Percentiles rank a stretch among this genome's conserved stretches.
phyloP scores from a whole-genome alignment of 2,113 vertebrate species.

The Campylorhamphus procurvoides region DNA sequence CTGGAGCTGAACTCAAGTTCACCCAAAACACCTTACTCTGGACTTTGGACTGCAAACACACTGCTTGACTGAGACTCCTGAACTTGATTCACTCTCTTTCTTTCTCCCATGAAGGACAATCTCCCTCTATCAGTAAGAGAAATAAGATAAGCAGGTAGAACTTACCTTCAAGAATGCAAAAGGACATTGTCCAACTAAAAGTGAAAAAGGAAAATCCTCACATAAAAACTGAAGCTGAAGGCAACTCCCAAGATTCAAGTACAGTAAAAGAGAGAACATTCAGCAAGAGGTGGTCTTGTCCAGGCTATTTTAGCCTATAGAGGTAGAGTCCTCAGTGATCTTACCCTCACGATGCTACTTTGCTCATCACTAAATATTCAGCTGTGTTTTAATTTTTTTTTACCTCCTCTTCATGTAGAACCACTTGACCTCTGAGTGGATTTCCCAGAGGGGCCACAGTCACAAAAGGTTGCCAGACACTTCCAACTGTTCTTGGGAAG shows the following conservation, averaged over 20 bases:
- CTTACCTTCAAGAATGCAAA: background rate
- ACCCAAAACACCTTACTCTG: background rate
- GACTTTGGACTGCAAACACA: background rate
- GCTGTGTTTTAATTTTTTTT: background rate
- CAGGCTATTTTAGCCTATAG: background rate
- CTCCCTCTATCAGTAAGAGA: background rate
- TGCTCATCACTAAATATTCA: background rate
- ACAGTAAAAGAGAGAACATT: background rate
- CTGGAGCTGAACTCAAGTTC: background rate
- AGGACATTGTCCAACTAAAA: background rate
- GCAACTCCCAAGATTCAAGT: background rate
- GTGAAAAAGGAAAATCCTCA: background rate
- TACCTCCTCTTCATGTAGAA: constrained; percentile 96
- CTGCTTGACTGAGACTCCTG: background rate
- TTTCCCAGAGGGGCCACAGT: constrained; percentile 85
- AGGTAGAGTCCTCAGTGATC: background rate
- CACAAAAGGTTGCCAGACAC: constrained; percentile 90
- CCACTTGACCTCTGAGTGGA: constrained; percentile 88
- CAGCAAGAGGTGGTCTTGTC: background rate
- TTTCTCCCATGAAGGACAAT: background rate
- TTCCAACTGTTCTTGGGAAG: constrained; percentile 87
- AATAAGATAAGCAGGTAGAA: background rate
- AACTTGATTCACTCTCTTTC: background rate
- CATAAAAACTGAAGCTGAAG: background rate
- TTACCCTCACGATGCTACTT: background rate